Evolutionary conservation across 2,113 vertebrate species (phyloP).

Genomic region (Barnardius zonarius): DNA sequence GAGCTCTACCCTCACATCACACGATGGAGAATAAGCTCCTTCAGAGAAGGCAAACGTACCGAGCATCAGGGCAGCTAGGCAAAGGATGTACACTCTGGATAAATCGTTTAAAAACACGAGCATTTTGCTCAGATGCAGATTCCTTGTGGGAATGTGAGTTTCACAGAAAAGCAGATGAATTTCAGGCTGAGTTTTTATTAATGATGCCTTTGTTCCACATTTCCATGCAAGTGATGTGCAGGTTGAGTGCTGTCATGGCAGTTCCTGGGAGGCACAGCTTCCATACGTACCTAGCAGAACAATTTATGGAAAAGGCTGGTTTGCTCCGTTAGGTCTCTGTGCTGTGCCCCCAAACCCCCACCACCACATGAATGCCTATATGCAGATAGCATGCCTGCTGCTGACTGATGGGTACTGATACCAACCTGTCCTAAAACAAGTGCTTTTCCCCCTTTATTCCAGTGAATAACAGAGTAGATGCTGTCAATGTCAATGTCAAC

Average conservation of each 20-base stretch:
- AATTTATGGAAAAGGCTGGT: background rate
- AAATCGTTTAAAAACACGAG: background rate
- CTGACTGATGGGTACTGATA: background rate
- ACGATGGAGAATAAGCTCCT: background rate
- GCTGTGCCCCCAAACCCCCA: background rate
- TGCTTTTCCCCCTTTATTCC: background rate
- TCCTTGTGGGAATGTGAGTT: background rate
- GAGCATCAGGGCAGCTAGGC: background rate
- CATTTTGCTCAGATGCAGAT: background rate
- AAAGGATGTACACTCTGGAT: background rate
- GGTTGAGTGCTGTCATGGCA: accelerated
- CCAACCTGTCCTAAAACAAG: background rate
- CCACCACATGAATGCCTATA: background rate
- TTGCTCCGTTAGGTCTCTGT: background rate
- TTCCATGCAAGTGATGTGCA: background rate
- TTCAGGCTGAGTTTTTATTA: background rate
- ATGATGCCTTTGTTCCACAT: background rate
- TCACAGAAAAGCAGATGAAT: background rate
- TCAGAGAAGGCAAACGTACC: background rate
- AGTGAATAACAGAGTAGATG: background rate
- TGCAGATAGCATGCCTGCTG: background rate
- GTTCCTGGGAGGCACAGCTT: background rate
- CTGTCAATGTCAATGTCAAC: background rate
- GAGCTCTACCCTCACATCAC: accelerated
- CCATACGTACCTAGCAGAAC: background rate